Evolutionary conservation across 1,140 invertebrate species (phyloP), one percentile per base, ranked within the genome.

Genomic region (Achroia grisella): DNA sequence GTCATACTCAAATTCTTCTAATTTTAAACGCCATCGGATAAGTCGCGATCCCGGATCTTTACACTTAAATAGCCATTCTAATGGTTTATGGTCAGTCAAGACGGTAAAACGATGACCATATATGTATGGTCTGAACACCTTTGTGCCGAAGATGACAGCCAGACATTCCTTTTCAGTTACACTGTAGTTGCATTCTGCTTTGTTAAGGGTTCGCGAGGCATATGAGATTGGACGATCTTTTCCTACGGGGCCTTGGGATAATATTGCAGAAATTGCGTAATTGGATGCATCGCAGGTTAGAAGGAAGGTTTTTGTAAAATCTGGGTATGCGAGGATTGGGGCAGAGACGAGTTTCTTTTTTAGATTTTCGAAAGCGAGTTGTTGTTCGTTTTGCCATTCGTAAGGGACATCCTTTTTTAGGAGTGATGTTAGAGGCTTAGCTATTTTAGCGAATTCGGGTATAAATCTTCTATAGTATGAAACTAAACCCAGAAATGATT

Each of bases 11-110:
- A 82, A 88, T 34, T 83, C 74, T 57, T 85, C 73, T 8, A 89
- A 39, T 44, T 67, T 52, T 15, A 88, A 39, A 31, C 66, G 40
- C 86, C 87, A 89, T 34, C 86, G 43, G 0, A 73, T 58, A 15
- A 89, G 46, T 51, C 78, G 47, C 12, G 69, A 71, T 2, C 45
- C 61, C 0, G 80, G 74, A 34, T 88, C 79, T 50, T 86, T 88
- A 0, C 83, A 47, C 5, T 69, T 73, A n/a, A 75, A 65, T 2
- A 89, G 48, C 74, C 81, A 89, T 17, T 44, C 56, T 11, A 89
- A 52, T 0, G 85, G 75, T 52, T 66, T 59, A 51, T 89, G 83
- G 50, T 90, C 88, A 0, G 87, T 89, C 8, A 79, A 43, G 0
- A 90, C 66, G 5, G 44, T 79, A 50, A 89, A 90, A 39, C 79